Percentiles rank a stretch among this genome's conserved stretches.
Evolutionary conservation across 1,140 invertebrate species (phyloP).

Genomic region (Paraescarpia echinospica): DNA sequence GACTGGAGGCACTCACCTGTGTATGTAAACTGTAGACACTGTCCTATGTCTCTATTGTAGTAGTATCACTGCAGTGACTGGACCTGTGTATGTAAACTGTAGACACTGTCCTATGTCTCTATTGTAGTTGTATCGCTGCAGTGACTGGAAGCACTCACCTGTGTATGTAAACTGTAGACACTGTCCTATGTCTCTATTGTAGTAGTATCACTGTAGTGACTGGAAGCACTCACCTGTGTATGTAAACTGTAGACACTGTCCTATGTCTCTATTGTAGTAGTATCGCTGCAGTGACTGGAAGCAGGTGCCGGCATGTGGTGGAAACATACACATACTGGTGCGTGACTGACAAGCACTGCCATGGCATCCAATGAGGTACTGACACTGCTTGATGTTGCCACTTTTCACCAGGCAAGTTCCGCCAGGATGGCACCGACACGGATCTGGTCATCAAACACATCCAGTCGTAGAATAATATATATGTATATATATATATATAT

Average conservation of each 20-base stretch:
- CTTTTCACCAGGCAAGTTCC: constrained; percentile 41
- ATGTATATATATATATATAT: background rate
- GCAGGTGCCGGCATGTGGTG: constrained; percentile 39
- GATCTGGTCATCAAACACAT: constrained; percentile 37
- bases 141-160: too few relatives aligned
- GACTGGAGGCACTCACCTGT: too few relatives aligned
- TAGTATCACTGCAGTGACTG: too few relatives aligned
- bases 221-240: constrained; percentile 39
- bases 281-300: constrained; percentile 40
- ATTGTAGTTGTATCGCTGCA: too few relatives aligned
- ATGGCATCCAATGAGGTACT: background rate
- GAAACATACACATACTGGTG: constrained; percentile 45
- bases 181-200: too few relatives aligned
- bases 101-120: background rate
- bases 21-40: too few relatives aligned
- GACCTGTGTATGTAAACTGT: too few relatives aligned
- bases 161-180: too few relatives aligned
- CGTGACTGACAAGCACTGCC: background rate
- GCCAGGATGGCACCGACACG: constrained; percentile 42
- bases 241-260: constrained; percentile 48
- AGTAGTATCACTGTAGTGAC: background rate
- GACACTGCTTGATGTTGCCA: constrained; percentile 14
- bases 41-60: too few relatives aligned
- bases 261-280: constrained; percentile 47
- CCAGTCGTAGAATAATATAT: background rate